These are phyloP conservation scores for Myodes glareolus DNA, from an alignment of 2,113 vertebrate genomes.

Conservation along the genomic window DNA sequence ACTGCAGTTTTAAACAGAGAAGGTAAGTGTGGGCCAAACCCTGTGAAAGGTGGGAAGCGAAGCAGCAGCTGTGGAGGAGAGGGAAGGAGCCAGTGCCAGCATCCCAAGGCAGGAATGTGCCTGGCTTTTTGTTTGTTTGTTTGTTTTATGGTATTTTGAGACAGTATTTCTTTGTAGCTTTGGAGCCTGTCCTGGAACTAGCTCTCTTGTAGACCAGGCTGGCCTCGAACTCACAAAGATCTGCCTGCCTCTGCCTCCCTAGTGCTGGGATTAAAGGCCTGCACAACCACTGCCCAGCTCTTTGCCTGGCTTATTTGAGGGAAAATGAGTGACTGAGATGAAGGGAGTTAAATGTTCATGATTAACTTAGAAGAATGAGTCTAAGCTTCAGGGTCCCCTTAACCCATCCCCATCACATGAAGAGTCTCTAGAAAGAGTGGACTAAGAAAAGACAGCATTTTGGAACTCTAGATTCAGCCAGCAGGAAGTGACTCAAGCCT, in stretches of 20 bases:
- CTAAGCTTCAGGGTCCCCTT: background rate
- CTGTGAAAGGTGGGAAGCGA: background rate
- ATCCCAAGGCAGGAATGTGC: background rate
- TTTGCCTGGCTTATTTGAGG: background rate
- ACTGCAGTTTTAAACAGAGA: background rate
- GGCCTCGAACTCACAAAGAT: no score
- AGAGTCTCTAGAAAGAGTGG: background rate
- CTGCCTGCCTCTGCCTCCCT: no score
- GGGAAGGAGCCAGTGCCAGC: background rate
- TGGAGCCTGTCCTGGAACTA: no score
- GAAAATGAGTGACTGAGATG: background rate
- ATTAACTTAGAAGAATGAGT: background rate
- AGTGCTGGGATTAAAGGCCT: no score
- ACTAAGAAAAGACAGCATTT: background rate
- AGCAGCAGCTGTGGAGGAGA: rapidly evolving
- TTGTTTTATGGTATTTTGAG: no score
- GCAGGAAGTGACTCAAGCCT: background rate
- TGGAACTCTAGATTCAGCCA: background rate
- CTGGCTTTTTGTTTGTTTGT: background rate
- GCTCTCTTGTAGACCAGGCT: no score
- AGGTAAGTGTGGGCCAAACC: background rate
- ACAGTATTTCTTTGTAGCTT: no score
- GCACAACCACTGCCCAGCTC: no score
- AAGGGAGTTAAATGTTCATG: background rate
- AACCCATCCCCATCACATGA: background rate